Evolutionary conservation across 2,113 vertebrate genomes (phyloP).

Genomic region (Todiramphus chloris): DNA sequence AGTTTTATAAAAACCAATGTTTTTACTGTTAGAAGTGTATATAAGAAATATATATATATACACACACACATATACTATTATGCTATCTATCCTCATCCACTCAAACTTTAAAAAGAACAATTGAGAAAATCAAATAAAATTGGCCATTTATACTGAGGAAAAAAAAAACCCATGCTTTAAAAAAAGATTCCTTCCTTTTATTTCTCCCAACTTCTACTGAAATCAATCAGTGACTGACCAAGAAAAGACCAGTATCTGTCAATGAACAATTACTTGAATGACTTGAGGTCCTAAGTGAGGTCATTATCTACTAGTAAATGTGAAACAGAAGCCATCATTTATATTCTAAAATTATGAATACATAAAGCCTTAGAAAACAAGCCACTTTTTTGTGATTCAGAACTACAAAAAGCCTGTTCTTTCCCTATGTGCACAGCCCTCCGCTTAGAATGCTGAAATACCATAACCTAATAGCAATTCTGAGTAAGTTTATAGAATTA

Average conservation of each 20-base stretch:
- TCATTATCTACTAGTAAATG: background rate
- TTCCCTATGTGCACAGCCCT: background rate
- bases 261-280: background rate
- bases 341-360: background rate
- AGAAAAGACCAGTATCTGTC: background rate
- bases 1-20: background rate
- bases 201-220: background rate
- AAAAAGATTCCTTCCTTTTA: background rate
- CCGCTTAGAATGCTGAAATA: background rate
- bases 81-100: background rate
- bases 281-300: background rate
- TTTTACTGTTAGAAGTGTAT: background rate
- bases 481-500: background rate
- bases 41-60: background rate
- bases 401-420: background rate
- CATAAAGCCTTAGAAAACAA: background rate
- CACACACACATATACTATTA: background rate
- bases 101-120: background rate
- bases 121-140: background rate
- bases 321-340: background rate
- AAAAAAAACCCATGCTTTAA: fast-evolving
- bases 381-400: background rate
- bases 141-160: background rate
- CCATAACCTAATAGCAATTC: background rate
- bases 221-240: background rate